phyloP scores from a whole-genome alignment of 2,888 invertebrate species.

The Drepana falcataria region DNA sequence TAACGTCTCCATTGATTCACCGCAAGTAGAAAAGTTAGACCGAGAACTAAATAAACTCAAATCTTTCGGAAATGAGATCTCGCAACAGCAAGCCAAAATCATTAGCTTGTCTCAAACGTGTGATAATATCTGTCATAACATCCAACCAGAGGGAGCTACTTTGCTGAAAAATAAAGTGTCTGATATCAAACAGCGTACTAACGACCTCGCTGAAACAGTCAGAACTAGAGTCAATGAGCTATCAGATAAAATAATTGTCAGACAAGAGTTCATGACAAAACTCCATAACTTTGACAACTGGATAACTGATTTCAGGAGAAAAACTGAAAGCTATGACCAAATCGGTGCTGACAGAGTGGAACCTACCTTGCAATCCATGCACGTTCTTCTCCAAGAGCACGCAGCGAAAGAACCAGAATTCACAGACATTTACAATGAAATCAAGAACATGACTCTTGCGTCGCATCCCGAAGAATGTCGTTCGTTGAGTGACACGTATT shows the following conservation, averaged over 20 bases:
- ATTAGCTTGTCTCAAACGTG: slow-evolving; percentile 88
- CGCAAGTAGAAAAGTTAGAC: slow-evolving; percentile 86
- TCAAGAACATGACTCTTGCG: slow-evolving; percentile 85
- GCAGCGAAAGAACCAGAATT: slow-evolving; percentile 89
- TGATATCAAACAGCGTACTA: slow-evolving; percentile 85
- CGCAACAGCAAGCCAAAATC: slow-evolving; percentile 90
- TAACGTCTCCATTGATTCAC: slow-evolving; percentile 81
- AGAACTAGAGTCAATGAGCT: slow-evolving; percentile 87
- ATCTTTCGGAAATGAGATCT: slow-evolving; percentile 90
- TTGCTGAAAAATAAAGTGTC: slow-evolving; percentile 85
- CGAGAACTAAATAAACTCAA: slow-evolving; percentile 87
- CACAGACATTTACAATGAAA: slow-evolving; percentile 88
- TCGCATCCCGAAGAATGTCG: slow-evolving; percentile 87
- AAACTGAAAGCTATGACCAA: slow-evolving; percentile 87
- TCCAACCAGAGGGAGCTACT: slow-evolving; percentile 87
- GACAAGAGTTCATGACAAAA: slow-evolving; percentile 91
- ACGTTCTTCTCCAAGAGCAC: slow-evolving; percentile 90
- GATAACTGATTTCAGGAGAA: slow-evolving; percentile 85
- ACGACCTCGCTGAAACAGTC: slow-evolving; percentile 86
- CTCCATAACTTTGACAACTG: slow-evolving; percentile 88
- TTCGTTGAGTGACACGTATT: slow-evolving; percentile 85
- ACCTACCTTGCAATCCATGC: slow-evolving; percentile 86
- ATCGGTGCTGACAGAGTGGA: slow-evolving; percentile 90
- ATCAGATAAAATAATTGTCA: slow-evolving; percentile 88
- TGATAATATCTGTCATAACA: slow-evolving; percentile 86